phyloP scores from a whole-genome alignment of 2,888 invertebrate genomes.

The Helleia helle region DNA sequence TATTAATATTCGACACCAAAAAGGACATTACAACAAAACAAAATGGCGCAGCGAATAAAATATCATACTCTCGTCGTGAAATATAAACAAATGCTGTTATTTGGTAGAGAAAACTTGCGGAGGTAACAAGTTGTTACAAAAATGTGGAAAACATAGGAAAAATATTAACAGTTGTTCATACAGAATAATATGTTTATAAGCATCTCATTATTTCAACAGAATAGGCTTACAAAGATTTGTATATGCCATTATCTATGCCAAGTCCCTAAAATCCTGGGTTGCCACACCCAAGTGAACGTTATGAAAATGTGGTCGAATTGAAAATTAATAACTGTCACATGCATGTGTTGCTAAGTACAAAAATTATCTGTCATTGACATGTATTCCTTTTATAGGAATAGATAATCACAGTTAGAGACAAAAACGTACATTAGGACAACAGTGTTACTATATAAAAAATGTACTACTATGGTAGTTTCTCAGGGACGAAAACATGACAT shows the following conservation, averaged over 20 bases:
- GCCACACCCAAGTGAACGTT: not conserved
- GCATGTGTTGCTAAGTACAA: slow-evolving; percentile 52
- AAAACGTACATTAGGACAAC: slow-evolving; percentile 10
- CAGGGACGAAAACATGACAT: slow-evolving; percentile 57
- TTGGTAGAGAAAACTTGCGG: slow-evolving; percentile 8
- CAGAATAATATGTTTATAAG: too few relatives aligned
- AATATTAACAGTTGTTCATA: too few relatives aligned
- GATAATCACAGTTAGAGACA: slow-evolving; percentile 37
- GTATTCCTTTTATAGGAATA: slow-evolving; percentile 25
- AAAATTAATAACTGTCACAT: slow-evolving; percentile 37
- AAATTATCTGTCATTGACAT: slow-evolving; percentile 15
- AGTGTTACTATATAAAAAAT: slow-evolving; percentile 33
- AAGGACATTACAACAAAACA: slow-evolving; percentile 5
- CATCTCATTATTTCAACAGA: too few relatives aligned
- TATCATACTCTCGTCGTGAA: not conserved
- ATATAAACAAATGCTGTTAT: slow-evolving; percentile 4
- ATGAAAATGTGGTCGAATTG: not conserved
- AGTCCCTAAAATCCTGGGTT: not conserved
- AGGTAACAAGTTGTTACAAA: slow-evolving; percentile 4
- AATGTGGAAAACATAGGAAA: not conserved
- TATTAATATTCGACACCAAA: slow-evolving; percentile 5
- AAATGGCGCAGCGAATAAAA: slow-evolving; percentile 4
- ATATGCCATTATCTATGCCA: too few relatives aligned
- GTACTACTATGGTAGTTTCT: slow-evolving; percentile 30
- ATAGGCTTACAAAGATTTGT: too few relatives aligned